Percentiles rank a stretch among this genome's conserved stretches.
These are phyloP conservation scores for Sinosuthora webbiana DNA, from an alignment of 2,113 vertebrate genomes.

Conservation along the genomic window DNA sequence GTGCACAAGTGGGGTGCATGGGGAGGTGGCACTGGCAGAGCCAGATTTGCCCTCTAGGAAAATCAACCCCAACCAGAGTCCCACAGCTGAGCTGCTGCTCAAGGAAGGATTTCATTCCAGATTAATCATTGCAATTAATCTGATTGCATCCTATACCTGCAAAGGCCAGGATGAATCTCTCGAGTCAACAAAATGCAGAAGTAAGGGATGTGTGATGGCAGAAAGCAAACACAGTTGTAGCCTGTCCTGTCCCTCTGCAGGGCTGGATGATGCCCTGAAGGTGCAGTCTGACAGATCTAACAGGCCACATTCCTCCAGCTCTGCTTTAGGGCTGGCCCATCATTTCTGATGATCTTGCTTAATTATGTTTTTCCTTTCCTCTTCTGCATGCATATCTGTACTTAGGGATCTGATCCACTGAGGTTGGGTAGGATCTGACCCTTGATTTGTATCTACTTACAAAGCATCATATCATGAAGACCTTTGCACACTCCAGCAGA, in stretches of 20 bases:
- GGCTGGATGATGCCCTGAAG: not conserved
- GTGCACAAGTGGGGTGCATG: fast-evolving
- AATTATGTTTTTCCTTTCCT: not conserved
- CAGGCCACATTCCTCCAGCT: not conserved
- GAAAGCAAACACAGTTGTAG: not conserved
- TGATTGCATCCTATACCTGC: not conserved
- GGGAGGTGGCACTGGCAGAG: not conserved
- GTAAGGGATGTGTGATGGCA: not conserved
- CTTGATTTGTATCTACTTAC: not conserved
- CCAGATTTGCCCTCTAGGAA: not conserved
- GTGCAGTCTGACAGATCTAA: not conserved
- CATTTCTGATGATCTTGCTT: not conserved
- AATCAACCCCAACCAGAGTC: not conserved
- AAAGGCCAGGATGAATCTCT: not conserved
- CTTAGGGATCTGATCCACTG: not conserved
- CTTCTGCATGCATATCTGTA: not conserved
- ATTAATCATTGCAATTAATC: not conserved
- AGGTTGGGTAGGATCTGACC: not conserved
- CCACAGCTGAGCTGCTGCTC: not conserved
- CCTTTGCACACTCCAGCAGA: not conserved
- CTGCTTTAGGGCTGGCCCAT: not conserved
- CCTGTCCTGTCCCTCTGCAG: not conserved
- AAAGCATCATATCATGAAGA: not conserved
- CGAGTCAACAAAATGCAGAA: not conserved
- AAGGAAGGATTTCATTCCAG: not conserved